Percentiles rank a stretch among this genome's conserved stretches.
phyloP scores from a whole-genome alignment of 2,113 vertebrate genomes.

The Cathartes aura region DNA sequence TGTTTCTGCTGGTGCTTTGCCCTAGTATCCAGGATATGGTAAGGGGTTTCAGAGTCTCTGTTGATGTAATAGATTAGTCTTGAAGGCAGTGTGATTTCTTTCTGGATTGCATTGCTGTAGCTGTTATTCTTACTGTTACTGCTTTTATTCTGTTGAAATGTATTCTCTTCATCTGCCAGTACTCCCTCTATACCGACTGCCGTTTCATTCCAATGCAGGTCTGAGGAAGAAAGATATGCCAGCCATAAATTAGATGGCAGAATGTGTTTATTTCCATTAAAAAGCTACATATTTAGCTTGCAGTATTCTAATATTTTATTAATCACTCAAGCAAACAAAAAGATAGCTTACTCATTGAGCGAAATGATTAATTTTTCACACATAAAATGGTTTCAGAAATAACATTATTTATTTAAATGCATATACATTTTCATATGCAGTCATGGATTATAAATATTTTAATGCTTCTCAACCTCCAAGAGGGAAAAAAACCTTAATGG shows the following conservation, averaged over 20 bases:
- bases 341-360: neutral
- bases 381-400: neutral
- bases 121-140: slow-evolving; percentile 80
- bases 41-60: slow-evolving; percentile 92
- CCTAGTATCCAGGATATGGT: slow-evolving; percentile 92
- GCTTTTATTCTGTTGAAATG: slow-evolving; percentile 77
- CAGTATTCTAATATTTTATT: neutral
- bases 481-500: neutral
- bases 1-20: slow-evolving; percentile 87
- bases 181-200: slow-evolving; percentile 57
- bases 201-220: slow-evolving; percentile 80
- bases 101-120: slow-evolving; percentile 79
- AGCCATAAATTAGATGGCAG: slow-evolving; percentile 18
- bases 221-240: slow-evolving; percentile 60
- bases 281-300: neutral
- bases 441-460: neutral
- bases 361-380: neutral
- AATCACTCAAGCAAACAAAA: neutral
- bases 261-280: neutral
- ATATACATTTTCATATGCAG: neutral
- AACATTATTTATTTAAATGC: neutral
- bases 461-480: neutral
- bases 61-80: slow-evolving; percentile 96
- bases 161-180: slow-evolving; percentile 68
- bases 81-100: slow-evolving; percentile 90